phyloP scores from a whole-genome alignment of 2,888 invertebrate genomes.

The Adela reaumurella region DNA sequence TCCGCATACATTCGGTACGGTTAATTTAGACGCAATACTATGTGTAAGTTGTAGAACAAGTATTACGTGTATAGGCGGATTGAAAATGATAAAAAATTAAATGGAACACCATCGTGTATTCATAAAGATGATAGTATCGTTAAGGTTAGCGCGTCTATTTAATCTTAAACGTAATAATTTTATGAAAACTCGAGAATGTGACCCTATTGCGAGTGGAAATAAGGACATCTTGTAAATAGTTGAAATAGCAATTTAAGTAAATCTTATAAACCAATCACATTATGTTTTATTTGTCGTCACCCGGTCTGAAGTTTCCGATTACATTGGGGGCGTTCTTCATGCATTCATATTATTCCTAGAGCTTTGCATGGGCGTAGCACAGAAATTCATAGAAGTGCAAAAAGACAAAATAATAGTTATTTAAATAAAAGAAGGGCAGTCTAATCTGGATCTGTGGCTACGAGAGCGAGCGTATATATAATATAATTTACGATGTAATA shows the following conservation, averaged over 20 bases:
- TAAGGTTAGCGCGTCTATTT: background rate
- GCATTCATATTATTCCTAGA: too few species aligned
- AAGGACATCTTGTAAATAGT: background rate
- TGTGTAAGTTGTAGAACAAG: conserved; percentile 4
- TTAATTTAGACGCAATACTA: conserved; percentile 3
- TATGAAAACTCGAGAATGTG: background rate
- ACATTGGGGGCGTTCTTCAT: too few species aligned
- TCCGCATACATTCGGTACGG: background rate
- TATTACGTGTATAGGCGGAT: conserved; percentile 9
- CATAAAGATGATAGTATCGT: background rate
- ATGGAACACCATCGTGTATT: conserved; percentile 3
- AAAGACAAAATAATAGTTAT: too few species aligned
- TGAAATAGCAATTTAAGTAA: conserved; percentile 49
- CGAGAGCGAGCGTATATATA: too few species aligned
- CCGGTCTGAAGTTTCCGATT: conserved; percentile 37
- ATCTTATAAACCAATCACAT: conserved; percentile 48
- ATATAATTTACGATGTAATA: too few species aligned
- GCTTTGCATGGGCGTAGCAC: too few species aligned
- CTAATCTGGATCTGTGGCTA: too few species aligned
- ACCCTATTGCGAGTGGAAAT: background rate
- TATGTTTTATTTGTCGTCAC: conserved; percentile 48
- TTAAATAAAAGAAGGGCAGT: too few species aligned
- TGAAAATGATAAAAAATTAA: conserved; percentile 1
- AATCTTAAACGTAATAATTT: background rate
- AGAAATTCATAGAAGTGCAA: too few species aligned